phyloP scores from a whole-genome alignment of 2,888 invertebrate species.

The Rosalia funebris region DNA sequence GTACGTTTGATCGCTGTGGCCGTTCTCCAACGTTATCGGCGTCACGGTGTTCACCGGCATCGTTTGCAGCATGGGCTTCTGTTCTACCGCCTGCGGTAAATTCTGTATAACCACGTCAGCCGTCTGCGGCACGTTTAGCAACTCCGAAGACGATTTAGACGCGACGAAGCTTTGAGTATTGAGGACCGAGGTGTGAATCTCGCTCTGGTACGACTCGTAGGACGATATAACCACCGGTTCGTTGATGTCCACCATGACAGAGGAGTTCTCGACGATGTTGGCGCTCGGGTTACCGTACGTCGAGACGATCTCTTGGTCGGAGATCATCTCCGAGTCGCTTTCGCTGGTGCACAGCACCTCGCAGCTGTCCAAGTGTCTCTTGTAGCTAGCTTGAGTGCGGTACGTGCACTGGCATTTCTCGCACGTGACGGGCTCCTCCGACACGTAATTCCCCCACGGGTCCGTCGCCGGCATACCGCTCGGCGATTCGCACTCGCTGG shows the following conservation, averaged over 20 bases:
- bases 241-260: conserved; percentile 40
- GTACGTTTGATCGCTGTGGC: conserved; percentile 39
- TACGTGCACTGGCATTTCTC: conserved; percentile 89
- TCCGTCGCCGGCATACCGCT: conserved; percentile 47
- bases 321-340: conserved; percentile 75
- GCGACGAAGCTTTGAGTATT: conserved; percentile 58
- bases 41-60: conserved; percentile 42
- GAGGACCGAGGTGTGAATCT: conserved; percentile 58
- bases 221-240: conserved; percentile 57
- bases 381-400: conserved; percentile 82
- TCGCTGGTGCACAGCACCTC: conserved; percentile 84
- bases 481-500: conserved; percentile 64
- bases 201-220: conserved; percentile 60
- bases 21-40: conserved; percentile 39
- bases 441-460: conserved; percentile 60
- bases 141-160: conserved; percentile 54
- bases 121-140: conserved; percentile 50
- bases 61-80: conserved; percentile 46
- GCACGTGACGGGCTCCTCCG: conserved; percentile 84
- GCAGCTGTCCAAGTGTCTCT: conserved; percentile 80
- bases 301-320: conserved; percentile 40
- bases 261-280: conserved; percentile 36
- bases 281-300: conserved; percentile 30
- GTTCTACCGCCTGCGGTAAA: conserved; percentile 41
- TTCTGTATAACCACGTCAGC: conserved; percentile 39